These are phyloP conservation scores for Cololabis saira DNA, from an alignment of 2,113 vertebrate species.

Conservation along the genomic window DNA sequence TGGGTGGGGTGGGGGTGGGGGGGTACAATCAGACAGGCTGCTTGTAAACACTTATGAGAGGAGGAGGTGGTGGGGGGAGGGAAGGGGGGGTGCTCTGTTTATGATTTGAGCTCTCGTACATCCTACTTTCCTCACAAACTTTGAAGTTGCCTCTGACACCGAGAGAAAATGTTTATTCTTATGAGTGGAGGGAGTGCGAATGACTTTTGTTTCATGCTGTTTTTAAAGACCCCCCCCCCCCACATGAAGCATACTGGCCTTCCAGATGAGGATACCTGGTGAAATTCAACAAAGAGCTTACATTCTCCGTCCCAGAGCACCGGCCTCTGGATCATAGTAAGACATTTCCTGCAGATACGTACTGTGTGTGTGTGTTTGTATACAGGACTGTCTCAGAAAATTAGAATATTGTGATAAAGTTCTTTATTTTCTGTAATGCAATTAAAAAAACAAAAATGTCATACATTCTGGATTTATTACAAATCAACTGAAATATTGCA, in stretches of 20 bases:
- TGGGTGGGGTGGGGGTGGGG: slow-evolving; percentile 53
- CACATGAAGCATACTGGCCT: slow-evolving; percentile 15
- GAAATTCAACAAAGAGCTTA: slow-evolving; percentile 33
- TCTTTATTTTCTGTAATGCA: too few relatives aligned
- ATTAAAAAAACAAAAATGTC: too few relatives aligned
- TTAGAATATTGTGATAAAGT: too few relatives aligned
- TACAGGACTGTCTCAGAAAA: too few relatives aligned
- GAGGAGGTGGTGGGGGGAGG: too few relatives aligned
- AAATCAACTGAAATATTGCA: too few relatives aligned
- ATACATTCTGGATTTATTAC: too few relatives aligned
- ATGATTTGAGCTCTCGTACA: not conserved
- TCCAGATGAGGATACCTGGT: slow-evolving; percentile 13
- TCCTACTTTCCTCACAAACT: slow-evolving; percentile 18
- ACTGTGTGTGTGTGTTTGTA: too few relatives aligned
- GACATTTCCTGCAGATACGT: slow-evolving; percentile 22
- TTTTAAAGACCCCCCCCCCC: not conserved
- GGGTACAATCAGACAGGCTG: slow-evolving; percentile 56
- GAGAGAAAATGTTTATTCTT: not conserved
- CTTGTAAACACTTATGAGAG: slow-evolving; percentile 39
- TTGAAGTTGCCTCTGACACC: not conserved
- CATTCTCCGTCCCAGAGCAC: slow-evolving; percentile 50
- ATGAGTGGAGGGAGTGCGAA: not conserved
- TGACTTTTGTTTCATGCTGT: too few relatives aligned
- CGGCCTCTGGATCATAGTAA: slow-evolving; percentile 4
- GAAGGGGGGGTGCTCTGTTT: not conserved